These are phyloP conservation scores for Bubo scandiacus DNA, from an alignment of 2,113 vertebrate genomes.

Conservation along the genomic window DNA sequence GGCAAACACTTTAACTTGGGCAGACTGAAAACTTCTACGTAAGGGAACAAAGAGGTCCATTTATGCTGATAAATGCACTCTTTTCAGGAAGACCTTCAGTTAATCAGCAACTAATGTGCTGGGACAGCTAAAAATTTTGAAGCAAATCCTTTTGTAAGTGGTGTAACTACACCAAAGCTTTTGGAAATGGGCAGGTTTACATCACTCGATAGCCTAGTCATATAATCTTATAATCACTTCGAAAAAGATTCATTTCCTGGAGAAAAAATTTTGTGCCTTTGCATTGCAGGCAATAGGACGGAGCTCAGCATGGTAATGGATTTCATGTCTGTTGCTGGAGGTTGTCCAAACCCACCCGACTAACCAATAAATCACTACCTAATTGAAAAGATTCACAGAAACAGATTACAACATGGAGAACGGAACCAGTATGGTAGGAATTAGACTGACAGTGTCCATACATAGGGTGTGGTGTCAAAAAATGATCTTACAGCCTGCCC, in stretches of 20 bases:
- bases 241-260: constrained; percentile 45
- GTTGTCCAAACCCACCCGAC: constrained; percentile 32
- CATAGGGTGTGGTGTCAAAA: constrained; percentile 28
- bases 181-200: constrained; percentile 3
- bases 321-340: background rate
- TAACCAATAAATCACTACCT: constrained; percentile 39
- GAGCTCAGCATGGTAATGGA: constrained; percentile 10
- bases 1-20: background rate
- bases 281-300: background rate
- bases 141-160: constrained; percentile 5
- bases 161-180: background rate
- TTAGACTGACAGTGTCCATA: constrained; percentile 50
- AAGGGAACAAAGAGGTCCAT: background rate
- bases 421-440: constrained; percentile 38
- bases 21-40: constrained; percentile 7
- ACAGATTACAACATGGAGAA: constrained; percentile 42
- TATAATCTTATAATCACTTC: constrained; percentile 1
- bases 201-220: constrained; percentile 26
- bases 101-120: constrained; percentile 46
- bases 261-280: background rate
- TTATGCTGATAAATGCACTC: constrained; percentile 53
- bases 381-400: constrained; percentile 34
- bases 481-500: constrained; percentile 44
- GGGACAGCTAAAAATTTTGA: constrained; percentile 35
- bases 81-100: constrained; percentile 52